Evolutionary conservation across 2,113 vertebrate species (phyloP).

Genomic region (Psettodes erumei): DNA sequence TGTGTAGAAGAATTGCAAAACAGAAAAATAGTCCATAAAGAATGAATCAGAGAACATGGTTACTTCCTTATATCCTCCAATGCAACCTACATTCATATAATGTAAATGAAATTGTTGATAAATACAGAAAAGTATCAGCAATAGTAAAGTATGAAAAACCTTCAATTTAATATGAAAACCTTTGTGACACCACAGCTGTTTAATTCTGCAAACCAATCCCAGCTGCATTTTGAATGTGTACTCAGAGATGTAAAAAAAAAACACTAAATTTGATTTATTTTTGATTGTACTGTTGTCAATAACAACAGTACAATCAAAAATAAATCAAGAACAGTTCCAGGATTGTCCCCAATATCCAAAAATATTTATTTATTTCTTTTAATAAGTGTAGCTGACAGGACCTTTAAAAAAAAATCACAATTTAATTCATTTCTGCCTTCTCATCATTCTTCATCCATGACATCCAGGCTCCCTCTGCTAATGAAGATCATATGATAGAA

Average conservation of each 20-base stretch:
- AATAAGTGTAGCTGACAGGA: background rate
- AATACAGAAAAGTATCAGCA: background rate
- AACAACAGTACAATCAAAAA: too few species aligned
- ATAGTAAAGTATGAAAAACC: background rate
- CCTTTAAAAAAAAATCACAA: background rate
- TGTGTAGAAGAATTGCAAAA: slow-evolving; percentile 1
- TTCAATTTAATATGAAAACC: background rate
- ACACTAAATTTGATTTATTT: background rate
- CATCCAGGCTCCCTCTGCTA: background rate
- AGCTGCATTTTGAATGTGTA: background rate
- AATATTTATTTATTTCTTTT: too few species aligned
- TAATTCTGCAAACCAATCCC: background rate
- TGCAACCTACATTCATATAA: too few species aligned
- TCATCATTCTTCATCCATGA: background rate
- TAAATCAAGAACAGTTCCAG: too few species aligned
- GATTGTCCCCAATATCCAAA: too few species aligned
- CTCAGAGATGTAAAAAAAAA: background rate
- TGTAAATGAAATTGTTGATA: background rate
- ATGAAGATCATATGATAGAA: background rate
- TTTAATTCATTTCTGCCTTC: background rate
- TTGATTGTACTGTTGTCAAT: background rate
- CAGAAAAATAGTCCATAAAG: background rate
- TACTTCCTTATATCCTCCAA: background rate
- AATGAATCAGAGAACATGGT: background rate
- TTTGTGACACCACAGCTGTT: background rate